These are phyloP conservation scores for Phymanthus crucifer DNA, from an alignment of 92 coral and sea anemone species.

Conservation along the genomic window DNA sequence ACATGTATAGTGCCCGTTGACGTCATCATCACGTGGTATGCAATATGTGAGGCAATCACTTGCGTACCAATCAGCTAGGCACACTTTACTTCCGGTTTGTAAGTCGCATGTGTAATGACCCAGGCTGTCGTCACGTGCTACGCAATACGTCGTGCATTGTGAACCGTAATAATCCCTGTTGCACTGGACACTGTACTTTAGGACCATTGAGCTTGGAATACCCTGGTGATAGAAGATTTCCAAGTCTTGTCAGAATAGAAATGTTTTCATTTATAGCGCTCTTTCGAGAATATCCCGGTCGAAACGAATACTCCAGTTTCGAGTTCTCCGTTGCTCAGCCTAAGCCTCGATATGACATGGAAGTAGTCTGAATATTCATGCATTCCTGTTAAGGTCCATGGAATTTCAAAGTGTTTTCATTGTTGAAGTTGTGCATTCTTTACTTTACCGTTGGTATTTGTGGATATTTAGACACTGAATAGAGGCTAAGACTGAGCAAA, in stretches of 20 bases:
- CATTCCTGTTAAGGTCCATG: too few species aligned
- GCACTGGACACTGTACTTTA: slow-evolving; percentile 72
- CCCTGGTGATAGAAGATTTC: slow-evolving; percentile 13
- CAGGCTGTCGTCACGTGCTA: slow-evolving; percentile 51
- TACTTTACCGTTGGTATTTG: too few species aligned
- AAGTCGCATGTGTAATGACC: slow-evolving; percentile 84
- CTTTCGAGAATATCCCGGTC: too few species aligned
- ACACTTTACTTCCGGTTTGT: slow-evolving; percentile 54
- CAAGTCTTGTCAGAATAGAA: not conserved
- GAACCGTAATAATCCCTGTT: slow-evolving; percentile 77
- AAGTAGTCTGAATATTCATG: too few species aligned
- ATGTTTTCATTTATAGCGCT: too few species aligned
- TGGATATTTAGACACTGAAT: too few species aligned
- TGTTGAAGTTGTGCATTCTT: too few species aligned
- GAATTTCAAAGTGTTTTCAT: too few species aligned
- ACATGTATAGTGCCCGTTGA: slow-evolving; percentile 53
- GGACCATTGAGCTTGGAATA: slow-evolving; percentile 27
- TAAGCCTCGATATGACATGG: too few species aligned
- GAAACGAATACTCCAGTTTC: too few species aligned
- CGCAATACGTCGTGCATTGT: slow-evolving; percentile 69
- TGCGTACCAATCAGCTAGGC: slow-evolving; percentile 54
- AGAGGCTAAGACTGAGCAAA: too few species aligned
- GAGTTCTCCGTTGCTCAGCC: too few species aligned
- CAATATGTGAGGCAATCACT: slow-evolving; percentile 46
- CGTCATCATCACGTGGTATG: slow-evolving; percentile 43